Evolutionary conservation across 2,797 vertebrate species (phyloP), one percentile per base, ranked within the genome.

Genomic region (Silurus aristotelis): DNA sequence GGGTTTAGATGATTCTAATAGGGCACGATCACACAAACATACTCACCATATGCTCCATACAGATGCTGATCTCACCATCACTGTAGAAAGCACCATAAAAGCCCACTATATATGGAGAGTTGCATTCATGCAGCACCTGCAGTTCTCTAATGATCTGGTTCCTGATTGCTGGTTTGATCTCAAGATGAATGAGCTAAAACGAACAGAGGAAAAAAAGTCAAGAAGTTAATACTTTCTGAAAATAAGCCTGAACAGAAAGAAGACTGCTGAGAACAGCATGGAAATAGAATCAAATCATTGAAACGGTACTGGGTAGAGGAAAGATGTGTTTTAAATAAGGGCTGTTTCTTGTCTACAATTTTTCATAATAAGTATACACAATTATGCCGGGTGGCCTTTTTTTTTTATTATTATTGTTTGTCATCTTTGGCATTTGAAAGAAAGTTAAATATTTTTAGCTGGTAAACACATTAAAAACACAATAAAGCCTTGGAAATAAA

Each of bases 11-110:
- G 12, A 81, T 76, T 61, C 25, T 56, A 38, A 22, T 63, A n/a
- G 9, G 31, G 22, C 25, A 66, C 0, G 5, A 68, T 48, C 46
- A 46, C 15, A 22, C 12, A 14, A 15, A 43, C 2, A 1, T 1
- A 48, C 94, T 91, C 89, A 99, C 98, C 97, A 99, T 98, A 94
- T 99, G 97, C 92, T 99, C 97, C 97, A 99, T 99, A 91, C 98
- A 99, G 93, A 99, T 97, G 93, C 97, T 98, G 92, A 99, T 98
- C 94, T 99, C 98, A 0, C 97, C 97, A 0, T 99, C 97, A 0
- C 96, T 99, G 94, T 98, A 99, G 93, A 99, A 99, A 67, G 97
- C 97, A 1, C 95, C 96, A 0, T 96, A 96, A 75, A 96, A 96
- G 1, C 95, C 96, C 88, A 96, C 95, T 0, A 96, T 96, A 83